Percentiles rank a stretch among this genome's conserved stretches.
Evolutionary conservation across 2,888 invertebrate genomes (phyloP).

Genomic region (Dioctria rufipes): DNA sequence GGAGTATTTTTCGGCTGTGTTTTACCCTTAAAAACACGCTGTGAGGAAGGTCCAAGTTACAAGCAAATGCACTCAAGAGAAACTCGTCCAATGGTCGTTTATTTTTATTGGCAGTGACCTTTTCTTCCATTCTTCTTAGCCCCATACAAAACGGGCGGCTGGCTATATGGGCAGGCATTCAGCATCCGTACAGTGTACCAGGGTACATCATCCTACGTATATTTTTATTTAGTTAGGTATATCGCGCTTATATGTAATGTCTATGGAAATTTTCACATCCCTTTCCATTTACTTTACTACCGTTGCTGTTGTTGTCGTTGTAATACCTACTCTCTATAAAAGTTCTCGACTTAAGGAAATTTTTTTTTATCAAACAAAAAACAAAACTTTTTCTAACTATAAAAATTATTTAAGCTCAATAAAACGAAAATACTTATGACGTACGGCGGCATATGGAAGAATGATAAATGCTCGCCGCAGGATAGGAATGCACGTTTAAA

Average conservation of each 20-base stretch:
- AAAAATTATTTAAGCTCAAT: conserved; percentile 25
- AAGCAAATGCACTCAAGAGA: conserved; percentile 72
- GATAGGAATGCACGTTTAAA: conserved; percentile 17
- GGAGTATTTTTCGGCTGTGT: conserved; percentile 44
- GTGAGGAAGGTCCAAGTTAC: conserved; percentile 67
- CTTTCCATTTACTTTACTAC: conserved; percentile 43
- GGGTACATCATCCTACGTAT: conserved; percentile 47
- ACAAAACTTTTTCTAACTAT: background rate
- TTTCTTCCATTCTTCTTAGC: conserved; percentile 43
- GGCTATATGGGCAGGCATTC: too few species aligned
- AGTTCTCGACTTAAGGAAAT: conserved; percentile 25
- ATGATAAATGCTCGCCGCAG: conserved; percentile 24
- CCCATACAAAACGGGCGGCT: background rate
- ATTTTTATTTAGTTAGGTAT: background rate
- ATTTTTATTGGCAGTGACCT: conserved; percentile 54
- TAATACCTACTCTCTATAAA: conserved; percentile 4
- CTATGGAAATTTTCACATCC: conserved; percentile 31
- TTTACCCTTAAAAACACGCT: conserved; percentile 56
- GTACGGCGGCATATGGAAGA: background rate
- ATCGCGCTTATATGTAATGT: conserved; percentile 8
- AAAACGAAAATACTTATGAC: background rate
- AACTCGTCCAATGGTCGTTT: conserved; percentile 60
- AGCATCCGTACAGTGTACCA: conserved; percentile 3
- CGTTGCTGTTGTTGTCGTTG: background rate
- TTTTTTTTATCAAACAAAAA: conserved; percentile 37